A percentile compares a stretch with the other conserved stretches of the same genome.
These are phyloP conservation scores for Germaria angustata DNA, from an alignment of 2,888 invertebrate species.

Conservation along the genomic window DNA sequence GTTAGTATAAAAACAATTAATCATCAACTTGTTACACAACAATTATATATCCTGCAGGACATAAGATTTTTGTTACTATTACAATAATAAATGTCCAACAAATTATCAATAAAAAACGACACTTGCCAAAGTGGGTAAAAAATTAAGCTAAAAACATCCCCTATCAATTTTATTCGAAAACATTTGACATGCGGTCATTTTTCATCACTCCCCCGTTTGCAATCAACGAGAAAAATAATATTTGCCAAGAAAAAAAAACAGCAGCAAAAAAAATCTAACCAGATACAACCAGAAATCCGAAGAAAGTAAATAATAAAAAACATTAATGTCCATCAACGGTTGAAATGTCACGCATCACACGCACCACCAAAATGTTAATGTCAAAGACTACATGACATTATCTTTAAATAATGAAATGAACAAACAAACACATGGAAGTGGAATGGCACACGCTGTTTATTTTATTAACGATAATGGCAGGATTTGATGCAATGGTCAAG, in stretches of 20 bases:
- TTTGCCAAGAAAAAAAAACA: constrained; percentile 12
- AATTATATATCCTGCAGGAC: constrained; percentile 29
- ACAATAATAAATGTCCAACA: constrained; percentile 49
- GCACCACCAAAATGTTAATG: constrained; percentile 57
- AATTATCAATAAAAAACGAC: constrained; percentile 62
- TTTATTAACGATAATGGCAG: constrained; percentile 48
- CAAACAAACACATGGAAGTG: constrained; percentile 39
- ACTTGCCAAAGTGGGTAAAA: constrained; percentile 32
- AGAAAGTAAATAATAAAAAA: constrained; percentile 58
- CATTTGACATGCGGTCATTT: constrained; percentile 51
- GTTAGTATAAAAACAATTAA: constrained; percentile 46
- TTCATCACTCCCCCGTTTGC: constrained; percentile 43
- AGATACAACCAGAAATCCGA: neutral
- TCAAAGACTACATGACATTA: constrained; percentile 68
- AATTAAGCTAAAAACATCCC: constrained; percentile 28
- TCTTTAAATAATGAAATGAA: constrained; percentile 65
- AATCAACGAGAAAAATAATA: constrained; percentile 16
- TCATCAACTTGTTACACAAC: constrained; percentile 61
- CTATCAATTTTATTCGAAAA: constrained; percentile 31
- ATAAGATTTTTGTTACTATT: neutral
- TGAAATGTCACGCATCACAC: constrained; percentile 52
- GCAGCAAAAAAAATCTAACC: constrained; percentile 8
- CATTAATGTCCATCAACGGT: constrained; percentile 52
- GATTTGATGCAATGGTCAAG: constrained; percentile 48
- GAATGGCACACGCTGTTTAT: constrained; percentile 16